Evolutionary conservation across 2,888 invertebrate species (phyloP), one percentile per base, ranked within the genome.

Genomic region (Microchrysa polita): DNA sequence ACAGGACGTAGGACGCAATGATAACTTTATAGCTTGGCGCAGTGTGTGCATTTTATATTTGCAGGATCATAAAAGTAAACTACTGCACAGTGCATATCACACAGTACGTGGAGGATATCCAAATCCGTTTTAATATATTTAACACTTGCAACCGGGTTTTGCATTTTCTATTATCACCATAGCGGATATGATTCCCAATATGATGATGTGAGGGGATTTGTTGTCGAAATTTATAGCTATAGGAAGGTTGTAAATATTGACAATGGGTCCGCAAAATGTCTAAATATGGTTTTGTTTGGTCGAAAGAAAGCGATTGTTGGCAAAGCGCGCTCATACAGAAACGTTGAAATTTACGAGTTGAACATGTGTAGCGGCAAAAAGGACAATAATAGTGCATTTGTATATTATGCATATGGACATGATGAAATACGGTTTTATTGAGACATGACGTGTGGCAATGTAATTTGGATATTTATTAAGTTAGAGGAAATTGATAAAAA

Each of bases 221-320:
- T 42, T 22, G 67, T 40, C 67, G 44, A 14, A 71, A 71, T 40
- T 76, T 48, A 40, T n/a, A n/a, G 22, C 73, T 74, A n/a, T n/a
- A 55, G 60, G 71, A 74, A 74, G 73, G 76, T 75, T 74, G 73
- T 76, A 76, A 76, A 76, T 76, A 76, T 77, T 74, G 75, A 74
- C 71, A 67, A 67, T n/a, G 73, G 73, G 71, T 18, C 12, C 23
- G 44, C 69, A 72, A 40, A n/a, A 48, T 18, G 55, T 48, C 48
- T 55, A 72, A 48, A 42, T 53, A 52, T 61, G 67, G 55, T 23
- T n/a, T 63, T 48, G 23, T 52, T n/a, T 60, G 20, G 57, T 27
- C 53, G 27, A 60, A 40, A 57, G 53, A n/a, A n/a, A 65, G 76
- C 23, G 42, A 18, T 75, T 77, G 77, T 76, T 72, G 57, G 73